A percentile compares a stretch with the other conserved stretches of the same genome.
Conservation (phyloP, 2,113 vertebrate species). For the Protobothrops mucrosquamatus region DNA sequence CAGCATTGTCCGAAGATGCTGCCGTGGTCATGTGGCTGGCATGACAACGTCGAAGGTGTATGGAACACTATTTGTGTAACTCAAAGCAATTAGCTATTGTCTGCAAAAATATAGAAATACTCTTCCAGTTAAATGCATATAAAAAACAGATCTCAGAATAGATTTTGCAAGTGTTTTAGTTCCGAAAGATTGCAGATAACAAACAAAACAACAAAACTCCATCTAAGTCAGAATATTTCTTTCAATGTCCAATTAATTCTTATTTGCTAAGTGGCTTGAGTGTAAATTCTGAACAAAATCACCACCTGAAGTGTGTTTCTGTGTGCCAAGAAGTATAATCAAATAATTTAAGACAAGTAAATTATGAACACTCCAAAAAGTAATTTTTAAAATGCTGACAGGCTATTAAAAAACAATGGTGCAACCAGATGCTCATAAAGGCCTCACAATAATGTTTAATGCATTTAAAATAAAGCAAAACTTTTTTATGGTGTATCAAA, state of each 20-base stretch:
- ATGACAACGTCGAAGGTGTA: too few relatives aligned
- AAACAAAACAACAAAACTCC: slow-evolving; percentile 34
- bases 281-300: slow-evolving; percentile 21
- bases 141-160: slow-evolving; percentile 18
- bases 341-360: slow-evolving; percentile 35
- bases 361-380: background rate
- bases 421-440: slow-evolving; percentile 20
- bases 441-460: background rate
- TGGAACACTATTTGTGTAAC: background rate
- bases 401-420: background rate
- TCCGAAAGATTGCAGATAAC: slow-evolving; percentile 13
- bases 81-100: background rate
- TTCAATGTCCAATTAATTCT: slow-evolving; percentile 24
- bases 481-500: background rate
- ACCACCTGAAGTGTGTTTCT: slow-evolving; percentile 23
- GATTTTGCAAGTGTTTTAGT: slow-evolving; percentile 25
- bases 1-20: too few relatives aligned
- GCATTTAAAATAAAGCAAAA: slow-evolving; percentile 11
- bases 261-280: slow-evolving; percentile 32
- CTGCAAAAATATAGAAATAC: slow-evolving; percentile 1
- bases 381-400: slow-evolving; percentile 5
- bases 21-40: too few relatives aligned
- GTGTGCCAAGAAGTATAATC: background rate
- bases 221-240: background rate
- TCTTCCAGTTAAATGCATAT: slow-evolving; percentile 20